Conservation (phyloP, 2,113 vertebrate species). For the Semicossyphus pulcher region DNA sequence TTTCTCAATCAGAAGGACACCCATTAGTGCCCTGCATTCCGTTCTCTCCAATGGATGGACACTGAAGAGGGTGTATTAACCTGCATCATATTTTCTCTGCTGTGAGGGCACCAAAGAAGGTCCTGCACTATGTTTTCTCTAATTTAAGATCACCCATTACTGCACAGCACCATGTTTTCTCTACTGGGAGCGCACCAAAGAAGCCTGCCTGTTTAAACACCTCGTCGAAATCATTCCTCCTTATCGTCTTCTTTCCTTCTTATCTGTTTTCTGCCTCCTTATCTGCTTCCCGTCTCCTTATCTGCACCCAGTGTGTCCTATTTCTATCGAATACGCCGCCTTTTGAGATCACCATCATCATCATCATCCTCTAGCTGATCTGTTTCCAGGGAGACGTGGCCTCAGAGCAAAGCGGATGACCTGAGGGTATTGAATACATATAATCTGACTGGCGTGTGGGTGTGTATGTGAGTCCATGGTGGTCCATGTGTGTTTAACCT, state of each 20-base stretch:
- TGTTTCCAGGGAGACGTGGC: constrained; percentile 41
- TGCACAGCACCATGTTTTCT: background rate
- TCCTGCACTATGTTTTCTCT: background rate
- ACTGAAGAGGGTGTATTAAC: too few species aligned
- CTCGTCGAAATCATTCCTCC: background rate
- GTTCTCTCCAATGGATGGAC: too few species aligned
- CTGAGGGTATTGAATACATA: constrained; percentile 36
- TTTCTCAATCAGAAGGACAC: too few species aligned
- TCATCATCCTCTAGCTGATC: constrained; percentile 38
- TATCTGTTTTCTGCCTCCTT: background rate
- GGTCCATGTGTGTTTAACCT: constrained; percentile 36
- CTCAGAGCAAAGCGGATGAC: constrained; percentile 48
- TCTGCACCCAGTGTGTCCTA: constrained; percentile 5
- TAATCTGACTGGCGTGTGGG: constrained; percentile 40
- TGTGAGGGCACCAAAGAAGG: too few species aligned
- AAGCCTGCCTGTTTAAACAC: background rate
- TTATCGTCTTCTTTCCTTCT: background rate
- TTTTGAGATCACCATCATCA: constrained; percentile 31
- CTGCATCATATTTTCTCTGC: too few species aligned
- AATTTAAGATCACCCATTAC: background rate
- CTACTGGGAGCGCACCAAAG: background rate
- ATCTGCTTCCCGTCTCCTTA: constrained; percentile 22
- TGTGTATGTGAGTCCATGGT: constrained; percentile 11
- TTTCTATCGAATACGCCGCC: background rate
- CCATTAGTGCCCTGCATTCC: too few species aligned